Evolutionary conservation across 1,140 invertebrate species (phyloP), one percentile per base, ranked within the genome.

Genomic region (Drosophila yakuba): DNA sequence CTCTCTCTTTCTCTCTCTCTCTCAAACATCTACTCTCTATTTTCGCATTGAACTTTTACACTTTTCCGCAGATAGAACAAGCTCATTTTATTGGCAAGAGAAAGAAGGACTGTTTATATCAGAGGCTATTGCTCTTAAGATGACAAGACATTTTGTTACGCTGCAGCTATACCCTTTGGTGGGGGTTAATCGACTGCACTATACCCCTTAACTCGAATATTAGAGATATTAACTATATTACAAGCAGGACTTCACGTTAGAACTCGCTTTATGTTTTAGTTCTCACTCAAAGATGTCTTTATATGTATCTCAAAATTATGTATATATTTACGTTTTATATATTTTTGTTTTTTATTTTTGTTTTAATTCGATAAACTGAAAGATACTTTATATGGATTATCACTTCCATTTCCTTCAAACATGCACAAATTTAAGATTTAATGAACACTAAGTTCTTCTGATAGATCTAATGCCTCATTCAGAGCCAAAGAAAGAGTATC

Each of bases 91-190:
- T 69, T 45, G 43, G 62, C 61, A 77, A 88, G 71, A 90, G 73
- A 72, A 78, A 81, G 76, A 75, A 75, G 62, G 54, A 78, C 56
- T 90, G 80, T 85, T 84, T 90, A 80, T 80, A 89, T 78, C 80
- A 57, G 74, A 81, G 84, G 85, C 48, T 86, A 90, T 85, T 81
- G 86, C 81, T 90, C 81, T 90, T 76, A 60, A 59, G 82, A 81
- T 81, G 74, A 85, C 76, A 76, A 72, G 74, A 75, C 86, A 62
- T 61, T 84, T 79, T 85, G 23, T 43, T 88, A 60, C 58, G 38
- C 71, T 78, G 64, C 64, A 81, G 36, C 12, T 7, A 48, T 69
- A 80, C 81, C 11, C 81, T 77, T 3, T 15, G 0, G 0, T 55
- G 14, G 23, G 4, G 14, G 52, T 43, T 20, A 5, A 23, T 32